Conservation (phyloP, 2,113 vertebrate species). For the Aleadryas rufinucha region DNA sequence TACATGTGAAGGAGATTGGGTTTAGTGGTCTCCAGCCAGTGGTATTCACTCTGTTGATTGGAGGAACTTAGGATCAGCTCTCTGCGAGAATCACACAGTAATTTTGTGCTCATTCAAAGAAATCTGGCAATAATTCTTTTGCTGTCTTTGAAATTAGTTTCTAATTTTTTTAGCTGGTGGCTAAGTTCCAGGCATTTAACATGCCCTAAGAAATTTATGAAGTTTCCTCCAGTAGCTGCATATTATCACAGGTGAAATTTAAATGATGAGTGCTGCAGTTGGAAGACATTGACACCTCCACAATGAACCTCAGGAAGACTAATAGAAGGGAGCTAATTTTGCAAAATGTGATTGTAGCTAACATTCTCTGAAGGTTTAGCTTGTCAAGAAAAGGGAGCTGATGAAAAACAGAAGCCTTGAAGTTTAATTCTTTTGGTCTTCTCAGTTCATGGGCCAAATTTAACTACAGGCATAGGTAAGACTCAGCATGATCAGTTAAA, state of each 20-base stretch:
- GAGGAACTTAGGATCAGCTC: neutral
- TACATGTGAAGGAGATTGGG: neutral
- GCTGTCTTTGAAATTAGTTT: neutral
- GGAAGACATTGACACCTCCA: neutral
- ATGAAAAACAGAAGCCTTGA: neutral
- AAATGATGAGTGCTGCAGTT: neutral
- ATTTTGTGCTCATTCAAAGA: neutral
- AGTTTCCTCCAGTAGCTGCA: neutral
- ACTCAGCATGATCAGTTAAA: neutral
- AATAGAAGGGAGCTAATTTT: neutral
- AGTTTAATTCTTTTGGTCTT: neutral
- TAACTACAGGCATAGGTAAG: neutral
- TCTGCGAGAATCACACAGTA: neutral
- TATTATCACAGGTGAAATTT: neutral
- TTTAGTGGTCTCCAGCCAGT: neutral
- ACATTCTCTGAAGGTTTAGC: neutral
- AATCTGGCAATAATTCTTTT: neutral
- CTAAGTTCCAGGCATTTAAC: neutral
- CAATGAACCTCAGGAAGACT: neutral
- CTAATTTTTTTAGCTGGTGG: neutral
- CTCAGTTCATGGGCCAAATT: neutral
- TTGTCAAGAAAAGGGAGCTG: neutral
- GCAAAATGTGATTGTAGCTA: neutral
- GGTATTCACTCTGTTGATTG: neutral
- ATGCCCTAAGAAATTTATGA: neutral